These are phyloP conservation scores for Tenualosa ilisha DNA, from an alignment of 2,797 vertebrate species.

Conservation along the genomic window DNA sequence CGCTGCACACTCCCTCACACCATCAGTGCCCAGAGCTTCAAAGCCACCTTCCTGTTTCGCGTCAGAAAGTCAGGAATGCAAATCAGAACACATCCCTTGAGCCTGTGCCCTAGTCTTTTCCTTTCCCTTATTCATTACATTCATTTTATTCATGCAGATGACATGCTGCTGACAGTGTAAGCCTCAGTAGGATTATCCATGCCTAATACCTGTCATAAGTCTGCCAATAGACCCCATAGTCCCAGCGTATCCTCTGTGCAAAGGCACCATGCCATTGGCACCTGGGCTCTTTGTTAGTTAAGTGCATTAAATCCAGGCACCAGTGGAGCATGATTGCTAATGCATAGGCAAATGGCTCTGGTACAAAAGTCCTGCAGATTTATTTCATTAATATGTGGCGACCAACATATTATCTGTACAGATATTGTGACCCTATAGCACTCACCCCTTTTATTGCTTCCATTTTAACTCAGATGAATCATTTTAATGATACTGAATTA, in stretches of 20 bases:
- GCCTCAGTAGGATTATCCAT: slow-evolving; percentile 19
- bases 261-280: background rate
- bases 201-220: slow-evolving; percentile 18
- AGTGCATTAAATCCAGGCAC: background rate
- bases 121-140: background rate
- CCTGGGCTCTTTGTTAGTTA: background rate
- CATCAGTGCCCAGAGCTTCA: background rate
- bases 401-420: background rate
- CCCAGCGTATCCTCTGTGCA: background rate
- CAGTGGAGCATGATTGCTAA: background rate
- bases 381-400: background rate
- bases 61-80: background rate
- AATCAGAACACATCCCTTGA: background rate
- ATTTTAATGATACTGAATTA: background rate
- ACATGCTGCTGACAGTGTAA: background rate
- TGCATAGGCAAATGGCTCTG: background rate
- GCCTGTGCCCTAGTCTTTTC: background rate
- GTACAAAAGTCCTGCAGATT: background rate
- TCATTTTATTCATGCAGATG: slow-evolving; percentile 27
- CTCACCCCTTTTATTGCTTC: background rate
- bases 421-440: background rate
- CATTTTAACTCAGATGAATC: background rate
- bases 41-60: background rate
- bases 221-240: background rate
- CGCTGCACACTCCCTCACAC: background rate